Evolutionary conservation across 2,888 invertebrate species (phyloP), one percentile per base, ranked within the genome.

Genomic region (Glyphotaelius pellucidus): DNA sequence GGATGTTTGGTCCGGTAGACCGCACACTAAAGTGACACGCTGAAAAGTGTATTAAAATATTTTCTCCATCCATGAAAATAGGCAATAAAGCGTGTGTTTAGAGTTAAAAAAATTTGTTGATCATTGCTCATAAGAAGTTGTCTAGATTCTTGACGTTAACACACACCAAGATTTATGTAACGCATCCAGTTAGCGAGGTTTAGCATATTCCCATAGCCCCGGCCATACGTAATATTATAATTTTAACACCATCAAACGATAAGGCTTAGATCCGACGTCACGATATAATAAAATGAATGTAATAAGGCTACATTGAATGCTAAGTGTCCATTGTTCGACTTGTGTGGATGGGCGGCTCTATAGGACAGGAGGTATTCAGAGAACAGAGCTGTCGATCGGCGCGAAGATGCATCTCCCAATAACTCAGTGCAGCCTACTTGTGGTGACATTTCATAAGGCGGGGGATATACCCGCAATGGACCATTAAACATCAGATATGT

Each of bases 241-340:
- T 79, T 89, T 89, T 79, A 80, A 67, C 88, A 89, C 88, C 79
- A 89, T 89, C 88, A 89, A 89, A 89, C 88, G 88, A 89, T 89
- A 79, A 89, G 88, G 35, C 88, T 11, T 67, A 87, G 92, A 92
- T 88, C 80, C 91, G 67, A 85, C 86, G 92, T 90, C 91, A 92
- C 92, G 92, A 92, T 91, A 92, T 90, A 90, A 87, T 91, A 89
- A 91, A 91, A 91, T 90, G 52, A 32, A 81, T 90, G 89, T 92
- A 93, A 92, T 90, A 92, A 92, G 90, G 91, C 83, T 83, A 90
- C 91, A 92, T 92, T 93, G 80, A 91, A 92, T 92, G 90, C 87
- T 92, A 92, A 93, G 90, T 92, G 91, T 93, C 90, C 88, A 91
- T 92, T 93, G 91, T 91, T 90, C 83, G 38, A 38, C 25, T 42